A percentile compares a stretch with the other conserved stretches of the same genome.
Evolutionary conservation across 2,797 vertebrate genomes (phyloP).

Genomic region (Pachyuromys duprasi): DNA sequence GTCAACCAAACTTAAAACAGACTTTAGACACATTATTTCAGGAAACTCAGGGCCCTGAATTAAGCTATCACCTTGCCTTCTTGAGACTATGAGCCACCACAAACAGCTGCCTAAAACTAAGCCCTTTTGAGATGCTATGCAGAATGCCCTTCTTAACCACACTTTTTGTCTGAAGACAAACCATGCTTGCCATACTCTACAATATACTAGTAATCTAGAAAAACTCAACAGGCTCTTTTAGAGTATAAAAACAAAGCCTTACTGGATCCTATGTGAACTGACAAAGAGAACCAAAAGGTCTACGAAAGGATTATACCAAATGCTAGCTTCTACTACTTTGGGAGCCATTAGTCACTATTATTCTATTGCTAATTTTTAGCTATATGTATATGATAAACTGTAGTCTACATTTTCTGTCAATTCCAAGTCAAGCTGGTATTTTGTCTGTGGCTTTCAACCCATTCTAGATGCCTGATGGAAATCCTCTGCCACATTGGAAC

Average conservation of each 20-base stretch:
- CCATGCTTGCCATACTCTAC: neutral
- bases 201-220: neutral
- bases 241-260: neutral
- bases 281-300: neutral
- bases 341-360: neutral
- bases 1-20: neutral
- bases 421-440: neutral
- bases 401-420: neutral
- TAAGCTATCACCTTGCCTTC: neutral
- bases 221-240: neutral
- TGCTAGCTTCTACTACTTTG: neutral
- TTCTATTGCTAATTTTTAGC: neutral
- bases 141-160: neutral
- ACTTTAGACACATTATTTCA: neutral
- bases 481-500: neutral
- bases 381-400: neutral
- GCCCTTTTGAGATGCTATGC: neutral
- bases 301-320: neutral
- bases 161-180: neutral
- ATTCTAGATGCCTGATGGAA: neutral
- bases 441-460: neutral
- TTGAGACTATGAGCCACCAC: neutral
- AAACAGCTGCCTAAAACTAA: neutral
- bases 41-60: neutral
- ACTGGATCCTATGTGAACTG: neutral